Evolutionary conservation across 2,888 invertebrate species (phyloP).

Genomic region (Mythimna loreyi): DNA sequence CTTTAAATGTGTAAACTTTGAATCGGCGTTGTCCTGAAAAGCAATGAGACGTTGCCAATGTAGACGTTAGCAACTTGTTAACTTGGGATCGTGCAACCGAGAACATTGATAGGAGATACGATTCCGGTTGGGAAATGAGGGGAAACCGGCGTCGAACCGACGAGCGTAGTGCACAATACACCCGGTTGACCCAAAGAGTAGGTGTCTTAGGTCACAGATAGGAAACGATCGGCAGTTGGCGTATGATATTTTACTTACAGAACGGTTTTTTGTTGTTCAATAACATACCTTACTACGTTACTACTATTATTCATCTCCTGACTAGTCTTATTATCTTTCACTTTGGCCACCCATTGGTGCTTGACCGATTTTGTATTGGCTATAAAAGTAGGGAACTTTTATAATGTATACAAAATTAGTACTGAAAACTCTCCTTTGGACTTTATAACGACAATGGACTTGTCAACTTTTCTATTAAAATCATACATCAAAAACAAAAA

Average conservation of each 20-base stretch:
- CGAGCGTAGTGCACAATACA: conserved; percentile 12
- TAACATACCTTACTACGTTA: too few relatives aligned
- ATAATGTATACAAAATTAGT: too few relatives aligned
- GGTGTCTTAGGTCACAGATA: conserved; percentile 1
- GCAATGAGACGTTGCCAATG: conserved; percentile 4
- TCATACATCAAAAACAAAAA: too few relatives aligned
- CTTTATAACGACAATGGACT: background rate
- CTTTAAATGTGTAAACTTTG: conserved; percentile 35
- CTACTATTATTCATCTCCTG: too few relatives aligned
- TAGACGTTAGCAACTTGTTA: conserved; percentile 22
- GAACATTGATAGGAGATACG: conserved; percentile 5
- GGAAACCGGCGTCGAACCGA: conserved; percentile 5
- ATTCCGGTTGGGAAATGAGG: conserved; percentile 13
- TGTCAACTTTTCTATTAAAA: too few relatives aligned
- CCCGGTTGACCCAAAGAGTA: conserved; percentile 10
- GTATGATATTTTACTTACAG: background rate
- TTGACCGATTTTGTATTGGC: too few relatives aligned
- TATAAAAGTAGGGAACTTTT: too few relatives aligned
- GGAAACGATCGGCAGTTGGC: background rate
- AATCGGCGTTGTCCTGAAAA: conserved; percentile 30
- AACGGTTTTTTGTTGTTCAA: too few relatives aligned
- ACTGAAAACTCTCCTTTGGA: too few relatives aligned
- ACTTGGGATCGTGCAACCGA: background rate
- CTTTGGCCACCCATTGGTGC: too few relatives aligned
- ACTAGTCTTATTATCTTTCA: too few relatives aligned